A percentile compares a stretch with the other conserved stretches of the same genome.
Evolutionary conservation across 1,140 invertebrate genomes (phyloP).

Genomic region (Diorhabda carinulata): DNA sequence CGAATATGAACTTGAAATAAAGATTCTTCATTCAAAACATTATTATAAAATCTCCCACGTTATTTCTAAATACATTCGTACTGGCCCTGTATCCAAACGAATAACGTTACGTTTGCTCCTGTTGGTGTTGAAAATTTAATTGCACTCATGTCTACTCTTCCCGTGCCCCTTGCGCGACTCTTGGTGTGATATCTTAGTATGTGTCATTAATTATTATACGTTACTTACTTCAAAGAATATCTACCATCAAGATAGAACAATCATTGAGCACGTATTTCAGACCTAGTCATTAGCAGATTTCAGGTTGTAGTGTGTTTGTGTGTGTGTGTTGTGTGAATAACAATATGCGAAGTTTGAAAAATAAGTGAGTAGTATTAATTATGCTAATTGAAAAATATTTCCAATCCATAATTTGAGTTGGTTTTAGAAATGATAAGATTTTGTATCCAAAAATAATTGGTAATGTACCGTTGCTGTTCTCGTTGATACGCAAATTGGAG

Average conservation of each 20-base stretch:
- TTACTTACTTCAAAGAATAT: conserved; percentile 10
- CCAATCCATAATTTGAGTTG: too few relatives aligned
- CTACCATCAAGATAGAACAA: neutral
- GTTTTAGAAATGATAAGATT: too few relatives aligned
- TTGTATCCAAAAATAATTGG: too few relatives aligned
- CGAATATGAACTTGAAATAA: too few relatives aligned
- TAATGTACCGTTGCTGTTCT: too few relatives aligned
- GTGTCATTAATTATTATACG: conserved; percentile 7
- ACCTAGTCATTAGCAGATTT: neutral
- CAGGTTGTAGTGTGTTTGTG: neutral
- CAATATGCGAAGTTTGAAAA: conserved; percentile 6
- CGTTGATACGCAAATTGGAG: too few relatives aligned
- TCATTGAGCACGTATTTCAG: conserved; percentile 1
- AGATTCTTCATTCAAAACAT: neutral
- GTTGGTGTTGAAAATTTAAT: conserved; percentile 3
- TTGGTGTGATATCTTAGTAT: neutral
- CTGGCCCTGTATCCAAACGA: too few relatives aligned
- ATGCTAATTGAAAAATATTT: too few relatives aligned
- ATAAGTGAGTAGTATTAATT: neutral
- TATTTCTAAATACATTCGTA: neutral
- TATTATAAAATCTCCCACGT: neutral
- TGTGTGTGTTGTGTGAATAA: neutral
- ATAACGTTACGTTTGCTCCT: neutral
- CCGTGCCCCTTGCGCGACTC: neutral
- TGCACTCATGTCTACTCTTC: neutral